phyloP scores from a whole-genome alignment of 2,797 vertebrate species.

The Telmatherina bonti region DNA sequence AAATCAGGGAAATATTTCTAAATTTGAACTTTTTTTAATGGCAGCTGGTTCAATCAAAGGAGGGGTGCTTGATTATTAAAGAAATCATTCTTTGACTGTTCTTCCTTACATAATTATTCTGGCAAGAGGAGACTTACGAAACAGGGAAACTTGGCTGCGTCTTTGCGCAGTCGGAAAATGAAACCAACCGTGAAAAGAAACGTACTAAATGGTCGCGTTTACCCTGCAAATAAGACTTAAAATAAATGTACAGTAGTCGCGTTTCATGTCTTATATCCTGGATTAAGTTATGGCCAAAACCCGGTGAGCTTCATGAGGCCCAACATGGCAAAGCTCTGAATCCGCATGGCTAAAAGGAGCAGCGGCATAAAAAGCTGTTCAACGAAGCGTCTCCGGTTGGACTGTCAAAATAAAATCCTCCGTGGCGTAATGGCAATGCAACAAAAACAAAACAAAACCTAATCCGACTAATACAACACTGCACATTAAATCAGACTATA shows the following conservation, averaged over 20 bases:
- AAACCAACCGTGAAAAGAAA: not conserved
- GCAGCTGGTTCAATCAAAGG: not conserved
- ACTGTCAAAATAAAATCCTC: constrained; percentile 38
- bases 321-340: constrained; percentile 16
- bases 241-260: fast-evolving
- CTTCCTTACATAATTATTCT: constrained; percentile 60
- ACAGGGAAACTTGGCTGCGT: constrained; percentile 59
- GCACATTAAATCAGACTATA: too few relatives aligned
- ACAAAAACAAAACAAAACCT: too few relatives aligned
- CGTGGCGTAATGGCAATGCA: too few relatives aligned
- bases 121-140: constrained; percentile 58
- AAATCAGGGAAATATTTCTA: not conserved
- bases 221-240: not conserved
- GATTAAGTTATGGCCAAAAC: not conserved
- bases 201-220: fast-evolving
- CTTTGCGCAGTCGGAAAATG: not conserved
- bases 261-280: not conserved
- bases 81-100: not conserved
- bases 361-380: fast-evolving
- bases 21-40: too few relatives aligned
- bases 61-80: not conserved
- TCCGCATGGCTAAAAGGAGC: constrained; percentile 49
- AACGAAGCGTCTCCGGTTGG: not conserved
- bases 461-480: too few relatives aligned
- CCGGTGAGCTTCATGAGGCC: constrained; percentile 58